phyloP scores from a whole-genome alignment of 2,888 invertebrate genomes.

The Drosophila histrio region DNA sequence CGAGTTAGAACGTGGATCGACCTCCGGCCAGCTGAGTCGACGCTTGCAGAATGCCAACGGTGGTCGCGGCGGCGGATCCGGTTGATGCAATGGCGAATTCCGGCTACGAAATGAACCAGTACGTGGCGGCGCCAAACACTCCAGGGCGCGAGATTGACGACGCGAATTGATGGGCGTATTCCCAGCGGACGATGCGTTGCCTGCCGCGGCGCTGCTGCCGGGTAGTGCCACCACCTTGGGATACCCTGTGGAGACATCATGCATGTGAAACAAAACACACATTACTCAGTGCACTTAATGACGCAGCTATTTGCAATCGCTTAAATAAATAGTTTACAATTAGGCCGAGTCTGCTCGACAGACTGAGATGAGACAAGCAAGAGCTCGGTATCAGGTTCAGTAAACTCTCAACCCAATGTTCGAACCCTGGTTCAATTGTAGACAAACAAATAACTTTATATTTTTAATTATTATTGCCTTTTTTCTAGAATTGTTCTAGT shows the following conservation, averaged over 20 bases:
- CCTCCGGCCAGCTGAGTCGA: slow-evolving; percentile 93
- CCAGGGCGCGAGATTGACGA: slow-evolving; percentile 87
- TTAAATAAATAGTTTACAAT: not conserved
- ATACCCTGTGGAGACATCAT: slow-evolving; percentile 85
- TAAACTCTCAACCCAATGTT: too few relatives aligned
- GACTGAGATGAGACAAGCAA: not conserved
- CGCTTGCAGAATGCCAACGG: slow-evolving; percentile 91
- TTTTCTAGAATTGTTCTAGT: too few relatives aligned
- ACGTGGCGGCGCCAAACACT: slow-evolving; percentile 86
- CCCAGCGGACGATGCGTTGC: slow-evolving; percentile 67
- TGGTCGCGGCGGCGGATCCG: slow-evolving; percentile 86
- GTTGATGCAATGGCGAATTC: slow-evolving; percentile 82
- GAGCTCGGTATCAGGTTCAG: too few relatives aligned
- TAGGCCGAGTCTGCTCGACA: not conserved
- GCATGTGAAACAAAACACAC: not conserved
- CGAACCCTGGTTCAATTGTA: too few relatives aligned
- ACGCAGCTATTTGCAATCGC: not conserved
- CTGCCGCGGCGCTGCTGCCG: slow-evolving; percentile 86
- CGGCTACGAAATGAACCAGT: slow-evolving; percentile 87
- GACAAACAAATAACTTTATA: too few relatives aligned
- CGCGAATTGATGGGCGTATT: slow-evolving; percentile 79
- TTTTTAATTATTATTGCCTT: too few relatives aligned
- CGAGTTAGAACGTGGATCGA: slow-evolving; percentile 92
- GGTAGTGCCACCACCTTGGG: slow-evolving; percentile 90
- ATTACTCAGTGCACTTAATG: slow-evolving; percentile 1